A percentile compares a stretch with the other conserved stretches of the same genome.
Conservation (phyloP, 2,113 vertebrate genomes). For the Petroica traversi region DNA sequence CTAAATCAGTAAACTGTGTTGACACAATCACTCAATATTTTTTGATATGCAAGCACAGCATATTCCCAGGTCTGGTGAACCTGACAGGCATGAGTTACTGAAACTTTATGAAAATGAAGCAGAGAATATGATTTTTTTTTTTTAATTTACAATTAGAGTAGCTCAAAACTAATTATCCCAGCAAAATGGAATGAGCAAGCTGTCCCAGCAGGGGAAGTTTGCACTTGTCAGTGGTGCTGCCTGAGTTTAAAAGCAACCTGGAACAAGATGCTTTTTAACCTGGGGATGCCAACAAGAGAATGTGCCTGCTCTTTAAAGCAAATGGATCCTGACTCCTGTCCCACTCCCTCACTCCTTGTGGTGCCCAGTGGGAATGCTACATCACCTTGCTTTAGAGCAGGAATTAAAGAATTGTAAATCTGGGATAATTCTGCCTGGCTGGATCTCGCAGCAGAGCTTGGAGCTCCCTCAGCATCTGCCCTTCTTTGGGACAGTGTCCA, state of each 20-base stretch:
- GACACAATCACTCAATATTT: constrained; percentile 40
- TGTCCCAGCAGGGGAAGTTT: constrained; percentile 18
- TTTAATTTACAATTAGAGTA: neutral
- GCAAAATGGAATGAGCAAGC: constrained; percentile 11
- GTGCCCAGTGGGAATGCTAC: neutral
- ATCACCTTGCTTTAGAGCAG: constrained; percentile 29
- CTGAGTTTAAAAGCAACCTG: constrained; percentile 17
- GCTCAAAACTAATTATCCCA: constrained; percentile 37
- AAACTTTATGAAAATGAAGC: constrained; percentile 49
- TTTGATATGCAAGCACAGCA: constrained; percentile 12
- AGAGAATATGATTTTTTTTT: neutral
- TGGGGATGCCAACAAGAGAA: neutral
- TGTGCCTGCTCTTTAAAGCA: neutral
- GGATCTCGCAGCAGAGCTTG: neutral
- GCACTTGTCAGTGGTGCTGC: neutral
- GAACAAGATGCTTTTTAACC: neutral
- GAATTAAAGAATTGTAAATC: constrained; percentile 43
- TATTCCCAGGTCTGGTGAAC: constrained; percentile 36
- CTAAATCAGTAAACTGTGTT: constrained; percentile 55
- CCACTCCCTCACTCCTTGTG: neutral
- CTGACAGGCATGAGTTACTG: constrained; percentile 29
- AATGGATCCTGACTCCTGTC: constrained; percentile 7
- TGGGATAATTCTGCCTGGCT: constrained; percentile 4
- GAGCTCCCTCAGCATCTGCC: constrained; percentile 17
- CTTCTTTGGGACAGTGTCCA: constrained; percentile 34